Conservation (phyloP, 2,888 invertebrate species). For the Acrobasis suavella region DNA sequence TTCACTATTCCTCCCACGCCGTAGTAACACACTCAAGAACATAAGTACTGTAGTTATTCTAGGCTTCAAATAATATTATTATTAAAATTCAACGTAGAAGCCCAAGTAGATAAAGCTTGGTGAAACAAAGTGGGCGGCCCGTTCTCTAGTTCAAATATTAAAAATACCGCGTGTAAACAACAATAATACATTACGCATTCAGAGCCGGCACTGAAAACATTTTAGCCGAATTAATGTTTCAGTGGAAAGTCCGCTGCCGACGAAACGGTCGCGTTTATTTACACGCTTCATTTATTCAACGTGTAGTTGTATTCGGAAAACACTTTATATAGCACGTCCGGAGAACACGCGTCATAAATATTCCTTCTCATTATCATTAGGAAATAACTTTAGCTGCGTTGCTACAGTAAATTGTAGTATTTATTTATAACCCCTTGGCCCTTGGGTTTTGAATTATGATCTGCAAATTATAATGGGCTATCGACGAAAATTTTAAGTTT, state of each 20-base stretch:
- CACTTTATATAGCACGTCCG: slow-evolving; percentile 10
- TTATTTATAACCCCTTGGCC: too few species aligned
- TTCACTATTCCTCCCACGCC: not conserved
- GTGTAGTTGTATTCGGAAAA: slow-evolving; percentile 2
- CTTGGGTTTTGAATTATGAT: too few species aligned
- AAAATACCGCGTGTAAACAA: not conserved
- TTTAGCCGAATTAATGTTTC: slow-evolving; percentile 36
- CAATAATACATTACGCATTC: slow-evolving; percentile 20
- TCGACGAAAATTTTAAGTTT: too few species aligned
- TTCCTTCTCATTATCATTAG: not conserved
- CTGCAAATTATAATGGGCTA: too few species aligned
- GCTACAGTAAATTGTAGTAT: too few species aligned
- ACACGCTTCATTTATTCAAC: slow-evolving; percentile 28
- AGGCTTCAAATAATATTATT: too few species aligned
- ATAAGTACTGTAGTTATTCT: too few species aligned
- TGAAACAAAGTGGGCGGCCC: too few species aligned
- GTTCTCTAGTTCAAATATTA: too few species aligned
- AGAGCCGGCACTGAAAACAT: slow-evolving; percentile 31
- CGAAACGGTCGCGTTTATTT: slow-evolving; percentile 31
- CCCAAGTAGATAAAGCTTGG: too few species aligned
- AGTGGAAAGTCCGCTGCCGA: slow-evolving; percentile 27
- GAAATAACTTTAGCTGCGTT: not conserved
- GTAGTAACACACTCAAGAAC: too few species aligned
- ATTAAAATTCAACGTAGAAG: too few species aligned
- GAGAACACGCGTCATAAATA: not conserved